Conservation (phyloP, 2,113 vertebrate genomes). For the Microcebus griseorufus region DNA sequence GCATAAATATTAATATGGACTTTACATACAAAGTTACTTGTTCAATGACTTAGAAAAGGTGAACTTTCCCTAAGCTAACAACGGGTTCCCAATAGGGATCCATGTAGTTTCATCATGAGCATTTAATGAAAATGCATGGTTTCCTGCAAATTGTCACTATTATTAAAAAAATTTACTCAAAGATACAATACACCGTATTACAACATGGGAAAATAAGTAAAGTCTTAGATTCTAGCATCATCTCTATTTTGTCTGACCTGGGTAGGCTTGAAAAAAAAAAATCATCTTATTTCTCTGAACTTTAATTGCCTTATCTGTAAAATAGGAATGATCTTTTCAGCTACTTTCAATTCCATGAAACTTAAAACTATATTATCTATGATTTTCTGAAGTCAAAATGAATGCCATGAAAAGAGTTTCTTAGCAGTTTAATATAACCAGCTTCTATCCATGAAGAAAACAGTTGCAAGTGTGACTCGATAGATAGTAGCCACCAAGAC, state of each 20-base stretch:
- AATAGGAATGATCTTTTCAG: not conserved
- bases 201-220: not conserved
- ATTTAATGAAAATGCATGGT: not conserved
- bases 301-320: not conserved
- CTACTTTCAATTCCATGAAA: not conserved
- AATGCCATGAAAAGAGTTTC: not conserved
- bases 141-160: not conserved
- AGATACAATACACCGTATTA: not conserved
- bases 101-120: not conserved
- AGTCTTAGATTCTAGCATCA: not conserved
- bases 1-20: not conserved
- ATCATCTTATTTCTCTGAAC: not conserved
- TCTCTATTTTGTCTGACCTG: not conserved
- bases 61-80: not conserved
- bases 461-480: not conserved
- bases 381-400: not conserved
- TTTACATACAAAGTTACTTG: not conserved
- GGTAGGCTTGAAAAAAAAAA: not conserved
- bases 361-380: not conserved
- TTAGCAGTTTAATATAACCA: not conserved
- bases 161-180: not conserved
- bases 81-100: not conserved
- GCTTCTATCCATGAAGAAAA: slow-evolving; percentile 8
- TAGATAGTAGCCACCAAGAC: slow-evolving; percentile 35
- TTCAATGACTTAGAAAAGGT: not conserved